Percentiles rank a stretch among this genome's conserved stretches.
phyloP scores from a whole-genome alignment of 64 coral and sea anemone genomes.

The Astreopora myriophthalma region DNA sequence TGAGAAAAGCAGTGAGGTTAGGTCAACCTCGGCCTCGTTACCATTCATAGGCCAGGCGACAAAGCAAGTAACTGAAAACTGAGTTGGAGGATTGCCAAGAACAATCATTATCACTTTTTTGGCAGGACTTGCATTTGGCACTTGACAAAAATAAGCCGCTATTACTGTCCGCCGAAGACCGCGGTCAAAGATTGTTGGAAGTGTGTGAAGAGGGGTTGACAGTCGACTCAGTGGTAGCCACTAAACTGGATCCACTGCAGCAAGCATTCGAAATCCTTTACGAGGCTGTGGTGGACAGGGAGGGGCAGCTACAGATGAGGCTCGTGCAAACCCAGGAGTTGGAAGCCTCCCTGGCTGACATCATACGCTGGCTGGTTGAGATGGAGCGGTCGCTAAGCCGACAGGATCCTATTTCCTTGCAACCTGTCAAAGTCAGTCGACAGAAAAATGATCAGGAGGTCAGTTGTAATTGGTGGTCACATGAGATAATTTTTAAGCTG shows the following conservation, averaged over 20 bases:
- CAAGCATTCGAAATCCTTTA: conserved; percentile 79
- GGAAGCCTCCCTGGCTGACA: conserved; percentile 70
- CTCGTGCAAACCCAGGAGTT: conserved; percentile 79
- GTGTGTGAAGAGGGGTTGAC: conserved; percentile 55
- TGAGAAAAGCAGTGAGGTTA: no score
- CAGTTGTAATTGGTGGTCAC: not conserved
- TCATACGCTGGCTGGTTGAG: conserved; percentile 78
- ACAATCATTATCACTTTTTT: not conserved
- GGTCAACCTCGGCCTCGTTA: no score
- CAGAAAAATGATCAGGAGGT: conserved; percentile 84
- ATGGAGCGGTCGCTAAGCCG: conserved; percentile 68
- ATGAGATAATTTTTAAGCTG: no score
- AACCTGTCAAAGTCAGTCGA: conserved; percentile 66
- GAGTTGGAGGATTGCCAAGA: no score
- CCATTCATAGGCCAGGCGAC: no score
- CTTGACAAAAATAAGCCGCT: conserved; percentile 72
- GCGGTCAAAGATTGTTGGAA: conserved; percentile 70
- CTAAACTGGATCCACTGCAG: conserved; percentile 78
- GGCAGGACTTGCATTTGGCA: conserved; percentile 62
- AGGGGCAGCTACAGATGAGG: conserved; percentile 72
- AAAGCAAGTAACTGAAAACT: no score
- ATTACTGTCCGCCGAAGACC: conserved; percentile 69
- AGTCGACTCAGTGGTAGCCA: conserved; percentile 50
- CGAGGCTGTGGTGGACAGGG: conserved; percentile 73
- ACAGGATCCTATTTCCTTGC: conserved; percentile 69